Conservation (phyloP, 2,797 vertebrate species). For the Acrocephalus scirpaceus region DNA sequence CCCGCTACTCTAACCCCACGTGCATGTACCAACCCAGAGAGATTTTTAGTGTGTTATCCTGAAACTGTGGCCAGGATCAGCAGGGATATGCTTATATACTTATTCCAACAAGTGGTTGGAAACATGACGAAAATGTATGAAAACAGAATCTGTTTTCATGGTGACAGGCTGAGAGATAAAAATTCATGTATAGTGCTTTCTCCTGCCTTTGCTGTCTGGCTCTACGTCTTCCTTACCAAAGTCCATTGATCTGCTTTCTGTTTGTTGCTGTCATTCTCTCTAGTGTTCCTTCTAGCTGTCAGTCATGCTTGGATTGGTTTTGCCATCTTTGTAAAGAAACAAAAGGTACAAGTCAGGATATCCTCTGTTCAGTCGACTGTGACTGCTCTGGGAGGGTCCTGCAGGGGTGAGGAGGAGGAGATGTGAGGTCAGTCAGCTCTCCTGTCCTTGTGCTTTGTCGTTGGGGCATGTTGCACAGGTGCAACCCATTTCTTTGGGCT, state of each 20-base stretch:
- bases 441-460: neutral
- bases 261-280: neutral
- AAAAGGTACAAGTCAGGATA: neutral
- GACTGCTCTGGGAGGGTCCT: neutral
- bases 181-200: neutral
- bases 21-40: neutral
- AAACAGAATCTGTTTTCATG: conserved; percentile 5
- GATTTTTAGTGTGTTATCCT: neutral
- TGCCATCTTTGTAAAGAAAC: neutral
- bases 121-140: neutral
- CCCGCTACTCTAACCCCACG: neutral
- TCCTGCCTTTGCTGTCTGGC: neutral
- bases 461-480: neutral
- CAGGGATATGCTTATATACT: neutral
- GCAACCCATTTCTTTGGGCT: neutral
- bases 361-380: neutral
- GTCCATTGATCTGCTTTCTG: neutral
- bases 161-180: neutral
- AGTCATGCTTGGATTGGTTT: neutral
- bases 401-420: neutral
- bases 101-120: neutral
- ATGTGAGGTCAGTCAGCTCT: neutral
- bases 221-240: neutral
- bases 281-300: neutral
- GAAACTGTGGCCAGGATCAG: neutral